Percentiles rank a stretch among this genome's conserved stretches.
phyloP scores from a whole-genome alignment of 2,888 invertebrate species.

The Parochlus steinenii region DNA sequence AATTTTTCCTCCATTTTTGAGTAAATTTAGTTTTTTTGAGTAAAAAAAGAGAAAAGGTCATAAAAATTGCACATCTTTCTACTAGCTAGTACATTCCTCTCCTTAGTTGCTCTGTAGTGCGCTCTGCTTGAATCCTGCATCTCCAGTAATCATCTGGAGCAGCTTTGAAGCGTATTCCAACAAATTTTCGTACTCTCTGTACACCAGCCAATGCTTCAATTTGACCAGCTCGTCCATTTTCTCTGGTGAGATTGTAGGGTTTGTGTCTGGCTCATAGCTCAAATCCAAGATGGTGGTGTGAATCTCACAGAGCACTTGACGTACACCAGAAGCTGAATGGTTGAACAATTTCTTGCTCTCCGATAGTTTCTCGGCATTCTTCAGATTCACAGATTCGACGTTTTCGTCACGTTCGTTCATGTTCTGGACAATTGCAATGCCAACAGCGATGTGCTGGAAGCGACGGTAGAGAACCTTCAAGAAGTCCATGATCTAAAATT shows the following conservation, averaged over 20 bases:
- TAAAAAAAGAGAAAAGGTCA: too few species aligned
- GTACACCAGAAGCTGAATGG: slow-evolving; percentile 2
- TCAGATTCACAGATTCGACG: not conserved
- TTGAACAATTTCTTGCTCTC: slow-evolving; percentile 3
- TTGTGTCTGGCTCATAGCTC: not conserved
- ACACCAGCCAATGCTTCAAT: slow-evolving; percentile 10
- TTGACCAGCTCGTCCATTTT: slow-evolving; percentile 5
- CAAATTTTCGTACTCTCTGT: slow-evolving; percentile 10
- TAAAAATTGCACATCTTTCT: too few species aligned
- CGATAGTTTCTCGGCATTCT: not conserved
- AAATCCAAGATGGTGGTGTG: slow-evolving; percentile 2
- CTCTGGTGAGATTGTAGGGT: slow-evolving; percentile 2
- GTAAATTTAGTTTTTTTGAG: too few species aligned
- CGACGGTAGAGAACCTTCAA: slow-evolving; percentile 6
- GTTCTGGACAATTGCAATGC: slow-evolving; percentile 7
- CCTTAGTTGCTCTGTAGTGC: too few species aligned
- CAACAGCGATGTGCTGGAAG: slow-evolving; percentile 4
- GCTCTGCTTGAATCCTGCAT: too few species aligned
- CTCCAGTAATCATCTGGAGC: not conserved
- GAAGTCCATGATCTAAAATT: slow-evolving; percentile 10
- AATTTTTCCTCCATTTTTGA: too few species aligned
- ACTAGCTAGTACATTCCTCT: too few species aligned
- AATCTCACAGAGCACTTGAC: slow-evolving; percentile 4
- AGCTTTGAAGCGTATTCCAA: slow-evolving; percentile 8
- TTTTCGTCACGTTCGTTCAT: slow-evolving; percentile 6